Percentiles rank a stretch among this genome's conserved stretches.
Evolutionary conservation across 2,888 invertebrate species (phyloP).

Genomic region (Fissipunctia ypsillon): DNA sequence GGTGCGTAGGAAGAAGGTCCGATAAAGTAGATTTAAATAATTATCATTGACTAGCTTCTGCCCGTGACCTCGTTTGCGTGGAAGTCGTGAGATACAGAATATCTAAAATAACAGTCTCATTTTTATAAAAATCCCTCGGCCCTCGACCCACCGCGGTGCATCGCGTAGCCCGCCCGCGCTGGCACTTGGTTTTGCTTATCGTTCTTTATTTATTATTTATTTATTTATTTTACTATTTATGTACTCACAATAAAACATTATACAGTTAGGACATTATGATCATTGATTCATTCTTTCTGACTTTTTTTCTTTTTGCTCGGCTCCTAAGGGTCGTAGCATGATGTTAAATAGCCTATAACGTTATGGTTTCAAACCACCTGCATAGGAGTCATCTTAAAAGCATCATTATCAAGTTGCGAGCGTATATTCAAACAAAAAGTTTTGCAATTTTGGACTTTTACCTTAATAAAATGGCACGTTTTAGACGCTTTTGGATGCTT

Average conservation of each 20-base stretch:
- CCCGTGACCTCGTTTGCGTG: background rate
- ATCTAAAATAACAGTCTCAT: background rate
- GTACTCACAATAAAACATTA: too few species aligned
- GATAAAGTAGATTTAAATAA: background rate
- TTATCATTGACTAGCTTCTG: background rate
- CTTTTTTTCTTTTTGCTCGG: background rate
- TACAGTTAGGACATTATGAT: too few species aligned
- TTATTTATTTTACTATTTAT: too few species aligned
- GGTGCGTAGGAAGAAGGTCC: background rate
- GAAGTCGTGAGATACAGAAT: background rate
- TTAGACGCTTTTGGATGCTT: background rate
- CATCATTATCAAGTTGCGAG: background rate
- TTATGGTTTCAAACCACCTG: background rate
- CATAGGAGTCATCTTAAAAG: background rate
- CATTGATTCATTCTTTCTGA: too few species aligned
- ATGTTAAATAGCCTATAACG: too few species aligned
- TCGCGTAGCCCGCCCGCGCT: background rate
- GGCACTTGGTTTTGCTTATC: background rate
- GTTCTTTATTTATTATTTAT: too few species aligned
- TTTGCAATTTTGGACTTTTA: background rate
- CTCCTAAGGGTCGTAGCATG: background rate
- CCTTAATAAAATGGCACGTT: background rate
- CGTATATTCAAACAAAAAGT: background rate
- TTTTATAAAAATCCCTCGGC: background rate
- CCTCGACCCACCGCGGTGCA: background rate